phyloP scores from a whole-genome alignment of 2,113 vertebrate genomes.

The Zosterops borbonicus region DNA sequence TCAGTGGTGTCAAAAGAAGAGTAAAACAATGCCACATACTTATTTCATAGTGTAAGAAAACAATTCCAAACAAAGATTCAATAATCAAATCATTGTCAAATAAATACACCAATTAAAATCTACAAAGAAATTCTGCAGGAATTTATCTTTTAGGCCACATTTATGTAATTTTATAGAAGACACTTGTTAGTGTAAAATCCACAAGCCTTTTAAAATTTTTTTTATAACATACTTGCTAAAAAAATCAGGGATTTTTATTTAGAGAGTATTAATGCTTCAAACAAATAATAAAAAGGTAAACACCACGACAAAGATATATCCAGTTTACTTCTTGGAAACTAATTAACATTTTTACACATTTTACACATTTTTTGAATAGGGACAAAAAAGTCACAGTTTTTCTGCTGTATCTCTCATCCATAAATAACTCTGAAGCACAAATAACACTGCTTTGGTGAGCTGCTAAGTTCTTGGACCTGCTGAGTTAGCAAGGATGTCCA shows the following conservation, averaged over 20 bases:
- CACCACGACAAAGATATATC: neutral
- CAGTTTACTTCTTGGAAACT: neutral
- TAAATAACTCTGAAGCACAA: neutral
- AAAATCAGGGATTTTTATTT: neutral
- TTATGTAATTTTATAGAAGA: neutral
- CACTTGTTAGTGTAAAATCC: neutral
- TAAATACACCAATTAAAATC: neutral
- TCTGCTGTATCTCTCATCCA: neutral
- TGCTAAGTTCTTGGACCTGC: neutral
- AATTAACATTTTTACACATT: neutral
- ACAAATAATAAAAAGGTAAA: neutral
- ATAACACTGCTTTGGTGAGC: neutral
- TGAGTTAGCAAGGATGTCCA: constrained; percentile 20
- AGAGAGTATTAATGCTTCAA: neutral
- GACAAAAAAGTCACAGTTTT: neutral
- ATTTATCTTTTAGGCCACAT: neutral
- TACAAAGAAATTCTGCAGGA: neutral
- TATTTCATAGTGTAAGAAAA: constrained; percentile 1
- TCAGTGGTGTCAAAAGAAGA: constrained; percentile 40
- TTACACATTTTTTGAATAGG: neutral
- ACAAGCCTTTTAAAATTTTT: neutral
- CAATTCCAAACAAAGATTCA: neutral
- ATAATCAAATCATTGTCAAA: neutral
- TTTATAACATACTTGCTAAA: neutral
- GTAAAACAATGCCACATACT: constrained; percentile 19